Evolutionary conservation across 2,888 invertebrate genomes (phyloP).

Genomic region (Cantharis nigra): DNA sequence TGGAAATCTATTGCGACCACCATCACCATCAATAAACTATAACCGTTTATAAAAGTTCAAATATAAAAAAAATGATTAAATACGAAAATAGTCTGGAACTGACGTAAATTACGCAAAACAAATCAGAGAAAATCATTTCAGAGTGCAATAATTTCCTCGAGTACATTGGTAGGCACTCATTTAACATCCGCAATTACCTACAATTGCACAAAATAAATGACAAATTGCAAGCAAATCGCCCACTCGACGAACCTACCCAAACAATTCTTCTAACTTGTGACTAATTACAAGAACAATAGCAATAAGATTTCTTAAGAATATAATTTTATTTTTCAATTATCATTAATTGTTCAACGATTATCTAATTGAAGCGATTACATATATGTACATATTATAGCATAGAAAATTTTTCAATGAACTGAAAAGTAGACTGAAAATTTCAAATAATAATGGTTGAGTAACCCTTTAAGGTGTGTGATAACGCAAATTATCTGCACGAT

Average conservation of each 20-base stretch:
- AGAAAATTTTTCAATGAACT: not conserved
- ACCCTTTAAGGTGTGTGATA: not conserved
- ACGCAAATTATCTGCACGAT: not conserved
- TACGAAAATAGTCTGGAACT: not conserved
- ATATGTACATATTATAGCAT: not conserved
- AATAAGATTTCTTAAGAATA: not conserved
- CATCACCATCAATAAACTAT: too few relatives aligned
- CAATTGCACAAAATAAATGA: slow-evolving; percentile 14
- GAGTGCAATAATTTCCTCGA: not conserved
- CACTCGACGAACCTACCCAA: not conserved
- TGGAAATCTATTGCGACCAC: not conserved
- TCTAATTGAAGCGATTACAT: not conserved
- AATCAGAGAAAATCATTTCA: not conserved
- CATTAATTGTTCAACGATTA: not conserved
- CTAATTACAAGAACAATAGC: not conserved
- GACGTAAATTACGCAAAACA: not conserved
- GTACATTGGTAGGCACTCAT: not conserved
- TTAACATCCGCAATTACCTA: slow-evolving; percentile 5
- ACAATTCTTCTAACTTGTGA: not conserved
- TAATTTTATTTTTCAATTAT: not conserved
- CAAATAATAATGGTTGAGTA: not conserved
- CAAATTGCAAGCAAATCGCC: slow-evolving; percentile 11
- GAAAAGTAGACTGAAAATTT: not conserved
- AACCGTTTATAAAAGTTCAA: not conserved
- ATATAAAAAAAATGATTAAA: not conserved